These are phyloP conservation scores for Macaria liturata DNA, from an alignment of 2,888 invertebrate genomes.

Conservation along the genomic window DNA sequence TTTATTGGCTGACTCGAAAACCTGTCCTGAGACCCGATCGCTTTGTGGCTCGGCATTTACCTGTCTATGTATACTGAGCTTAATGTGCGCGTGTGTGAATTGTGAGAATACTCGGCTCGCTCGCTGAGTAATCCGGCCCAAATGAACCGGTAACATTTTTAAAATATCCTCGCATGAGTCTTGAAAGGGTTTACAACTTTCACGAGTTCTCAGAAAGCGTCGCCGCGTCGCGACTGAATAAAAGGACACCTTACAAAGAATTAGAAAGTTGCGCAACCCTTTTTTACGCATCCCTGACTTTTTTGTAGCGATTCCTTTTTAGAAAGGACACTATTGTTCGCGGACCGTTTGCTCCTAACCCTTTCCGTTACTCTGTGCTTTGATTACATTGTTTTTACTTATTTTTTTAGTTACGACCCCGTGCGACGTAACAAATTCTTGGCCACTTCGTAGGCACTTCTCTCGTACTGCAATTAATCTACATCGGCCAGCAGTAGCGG, in stretches of 20 bases:
- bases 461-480: slow-evolving; percentile 56
- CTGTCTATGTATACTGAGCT: slow-evolving; percentile 56
- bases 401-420: slow-evolving; percentile 49
- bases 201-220: slow-evolving; percentile 69
- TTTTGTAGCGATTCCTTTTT: slow-evolving; percentile 68
- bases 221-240: slow-evolving; percentile 49
- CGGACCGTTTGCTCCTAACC: slow-evolving; percentile 71
- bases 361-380: slow-evolving; percentile 73
- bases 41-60: slow-evolving; percentile 61
- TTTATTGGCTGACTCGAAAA: slow-evolving; percentile 79
- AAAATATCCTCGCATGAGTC: slow-evolving; percentile 44
- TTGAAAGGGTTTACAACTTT: slow-evolving; percentile 66
- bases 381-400: slow-evolving; percentile 59
- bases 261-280: slow-evolving; percentile 83
- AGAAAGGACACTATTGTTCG: slow-evolving; percentile 69
- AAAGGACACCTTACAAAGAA: slow-evolving; percentile 75
- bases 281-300: slow-evolving; percentile 66
- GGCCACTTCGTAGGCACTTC: neutral
- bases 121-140: slow-evolving; percentile 51
- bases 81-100: slow-evolving; percentile 45
- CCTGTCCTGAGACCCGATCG: slow-evolving; percentile 68
- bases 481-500: slow-evolving; percentile 73
- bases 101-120: slow-evolving; percentile 45
- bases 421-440: slow-evolving; percentile 20
- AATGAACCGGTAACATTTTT: slow-evolving; percentile 52